Evolutionary conservation across 2,888 invertebrate species (phyloP).

Genomic region (Corbicula japonica): DNA sequence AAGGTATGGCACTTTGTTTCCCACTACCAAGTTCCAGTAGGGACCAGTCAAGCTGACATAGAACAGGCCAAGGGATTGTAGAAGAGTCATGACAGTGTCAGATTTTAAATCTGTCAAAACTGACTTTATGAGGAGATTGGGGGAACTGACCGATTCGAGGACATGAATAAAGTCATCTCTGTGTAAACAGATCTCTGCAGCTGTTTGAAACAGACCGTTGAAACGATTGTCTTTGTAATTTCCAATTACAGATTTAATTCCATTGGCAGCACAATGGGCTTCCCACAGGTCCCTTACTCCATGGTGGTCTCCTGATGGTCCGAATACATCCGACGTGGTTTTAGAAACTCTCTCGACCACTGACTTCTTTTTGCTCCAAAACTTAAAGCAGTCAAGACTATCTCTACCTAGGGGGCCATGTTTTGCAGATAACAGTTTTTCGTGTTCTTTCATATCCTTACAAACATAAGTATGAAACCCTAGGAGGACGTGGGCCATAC

Average conservation of each 20-base stretch:
- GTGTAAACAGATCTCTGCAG: too few relatives aligned
- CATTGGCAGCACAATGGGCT: slow-evolving; percentile 44
- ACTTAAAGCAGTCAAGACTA: slow-evolving; percentile 34
- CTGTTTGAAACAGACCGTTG: too few relatives aligned
- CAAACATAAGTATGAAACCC: slow-evolving; percentile 44
- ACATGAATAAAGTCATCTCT: slow-evolving; percentile 17
- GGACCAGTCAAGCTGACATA: slow-evolving; percentile 17
- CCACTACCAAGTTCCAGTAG: slow-evolving; percentile 13
- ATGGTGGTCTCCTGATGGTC: slow-evolving; percentile 52
- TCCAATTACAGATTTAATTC: too few relatives aligned
- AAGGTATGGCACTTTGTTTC: neutral
- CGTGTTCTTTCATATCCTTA: slow-evolving; percentile 24
- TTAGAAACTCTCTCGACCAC: slow-evolving; percentile 39
- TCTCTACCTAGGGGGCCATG: slow-evolving; percentile 52
- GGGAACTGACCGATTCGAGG: slow-evolving; percentile 6
- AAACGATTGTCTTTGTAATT: too few relatives aligned
- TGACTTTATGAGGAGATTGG: slow-evolving; percentile 11
- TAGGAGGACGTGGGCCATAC: slow-evolving; percentile 65
- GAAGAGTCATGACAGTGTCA: neutral
- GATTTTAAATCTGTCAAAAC: slow-evolving; percentile 11
- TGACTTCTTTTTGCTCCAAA: slow-evolving; percentile 48
- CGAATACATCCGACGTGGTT: slow-evolving; percentile 55
- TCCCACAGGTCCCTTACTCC: slow-evolving; percentile 52
- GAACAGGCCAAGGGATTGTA: slow-evolving; percentile 8
- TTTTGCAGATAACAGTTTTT: slow-evolving; percentile 8